A percentile compares a stretch with the other conserved stretches of the same genome.
Conservation (phyloP, 2,797 vertebrate species). For the Amblyraja radiata region DNA sequence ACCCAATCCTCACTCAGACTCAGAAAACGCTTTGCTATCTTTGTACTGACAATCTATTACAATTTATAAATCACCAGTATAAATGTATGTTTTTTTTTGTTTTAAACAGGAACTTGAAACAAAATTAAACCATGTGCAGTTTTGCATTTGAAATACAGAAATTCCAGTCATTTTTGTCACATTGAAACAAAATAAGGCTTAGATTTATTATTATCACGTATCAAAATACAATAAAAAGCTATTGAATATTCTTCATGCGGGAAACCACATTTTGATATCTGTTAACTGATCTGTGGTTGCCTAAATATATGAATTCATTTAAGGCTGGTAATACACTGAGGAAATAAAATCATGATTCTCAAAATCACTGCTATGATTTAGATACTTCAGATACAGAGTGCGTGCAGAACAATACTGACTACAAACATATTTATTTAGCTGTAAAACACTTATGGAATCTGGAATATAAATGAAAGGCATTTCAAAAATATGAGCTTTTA, state of each 20-base stretch:
- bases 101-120: background rate
- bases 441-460: too few relatives aligned
- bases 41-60: background rate
- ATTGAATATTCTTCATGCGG: background rate
- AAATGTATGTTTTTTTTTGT: background rate
- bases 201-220: too few relatives aligned
- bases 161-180: background rate
- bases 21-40: constrained; percentile 28
- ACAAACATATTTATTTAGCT: too few relatives aligned
- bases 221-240: too few relatives aligned
- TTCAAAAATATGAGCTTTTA: too few relatives aligned
- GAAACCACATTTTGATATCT: background rate
- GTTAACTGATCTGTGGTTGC: background rate
- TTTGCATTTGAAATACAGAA: background rate
- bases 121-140: background rate
- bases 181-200: background rate
- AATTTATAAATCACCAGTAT: background rate
- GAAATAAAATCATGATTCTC: background rate
- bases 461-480: too few relatives aligned
- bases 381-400: background rate
- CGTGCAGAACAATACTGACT: too few relatives aligned
- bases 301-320: background rate
- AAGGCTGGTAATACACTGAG: background rate
- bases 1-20: background rate
- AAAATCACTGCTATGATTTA: background rate